Base-by-base conservation (phyloP, 2,888 invertebrate species). In the Lamellibrachia columna region DNA sequence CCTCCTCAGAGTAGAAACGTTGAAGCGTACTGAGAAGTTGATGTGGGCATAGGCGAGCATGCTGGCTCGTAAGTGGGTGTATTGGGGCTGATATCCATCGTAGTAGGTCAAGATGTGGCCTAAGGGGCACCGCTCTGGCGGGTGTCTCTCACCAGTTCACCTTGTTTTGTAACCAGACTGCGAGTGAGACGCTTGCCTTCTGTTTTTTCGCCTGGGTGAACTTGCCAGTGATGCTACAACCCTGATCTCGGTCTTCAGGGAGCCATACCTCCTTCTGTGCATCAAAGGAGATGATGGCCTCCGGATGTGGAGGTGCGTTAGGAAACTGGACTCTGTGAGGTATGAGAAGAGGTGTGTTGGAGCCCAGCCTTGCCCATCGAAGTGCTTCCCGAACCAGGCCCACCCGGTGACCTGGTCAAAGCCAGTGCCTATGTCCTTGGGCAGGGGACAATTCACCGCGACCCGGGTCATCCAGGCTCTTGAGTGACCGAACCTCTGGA, bases 181-280 rank as follows among this genome's bases (percentile, higher is more conserved):
- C 90, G 90, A 40, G 40, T 40, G 40, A 40, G 40, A 40, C 40
- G 40, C 40, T 40, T 92, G 58, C 92, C 91, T 4, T 91, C 92
- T 22, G 92, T 91, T 60, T 91, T 92, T 52, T 22, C 6, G 4
- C 93, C 90, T 92, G 92, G n/a, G 90, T 92, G 58, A 93, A 93
- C 90, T 93, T 92, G 90, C 92, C 93, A 52, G 92, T 90, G 3
- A 93, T 52, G 2, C 0, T 8, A 52, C 93, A 93, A n/a, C 52
- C 93, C 92, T 93, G 93, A 55, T 93, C 92, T 3, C 92, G 15
- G 22, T 90, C 53, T 11, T 92, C 90, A 8, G 55, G 55, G 55
- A 55, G 55, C 55, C 55, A 55, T 7, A 55, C 55, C 55, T 55
- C 55, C 55, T 55, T 55, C 3, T 52, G 93, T 90, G 11, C 75